A percentile compares a stretch with the other conserved stretches of the same genome.
Conservation (phyloP, 1,140 invertebrate species). For the Drosophila bocki region DNA sequence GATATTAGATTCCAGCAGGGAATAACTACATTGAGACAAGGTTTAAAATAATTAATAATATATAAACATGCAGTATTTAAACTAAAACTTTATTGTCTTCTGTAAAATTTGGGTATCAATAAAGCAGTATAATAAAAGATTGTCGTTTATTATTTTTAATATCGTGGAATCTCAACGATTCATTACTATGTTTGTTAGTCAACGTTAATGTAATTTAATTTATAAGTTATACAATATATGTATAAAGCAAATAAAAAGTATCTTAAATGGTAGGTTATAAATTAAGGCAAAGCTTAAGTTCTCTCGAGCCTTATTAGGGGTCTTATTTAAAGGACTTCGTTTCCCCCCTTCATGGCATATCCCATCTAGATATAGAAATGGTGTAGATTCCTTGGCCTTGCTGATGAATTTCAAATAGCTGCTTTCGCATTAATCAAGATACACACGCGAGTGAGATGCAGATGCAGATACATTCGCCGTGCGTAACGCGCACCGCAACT, state of each 20-base stretch:
- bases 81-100: too few species aligned
- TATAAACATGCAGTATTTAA: too few species aligned
- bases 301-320: too few species aligned
- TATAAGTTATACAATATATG: too few species aligned
- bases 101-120: too few species aligned
- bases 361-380: conserved; percentile 2
- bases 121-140: too few species aligned
- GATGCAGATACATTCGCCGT: conserved; percentile 33
- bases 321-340: background rate
- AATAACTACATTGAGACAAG: background rate
- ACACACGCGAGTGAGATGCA: conserved; percentile 30
- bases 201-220: too few species aligned
- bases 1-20: background rate
- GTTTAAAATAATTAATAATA: too few species aligned
- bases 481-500: conserved; percentile 62
- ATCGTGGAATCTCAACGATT: too few species aligned
- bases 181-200: too few species aligned
- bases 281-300: background rate
- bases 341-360: background rate
- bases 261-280: background rate
- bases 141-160: too few species aligned
- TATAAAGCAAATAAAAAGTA: too few species aligned
- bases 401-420: conserved; percentile 47
- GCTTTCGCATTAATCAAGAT: conserved; percentile 58
- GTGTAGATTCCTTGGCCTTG: background rate